Evolutionary conservation across 2,888 invertebrate species (phyloP).

Genomic region (Entomobrya multifasciata): DNA sequence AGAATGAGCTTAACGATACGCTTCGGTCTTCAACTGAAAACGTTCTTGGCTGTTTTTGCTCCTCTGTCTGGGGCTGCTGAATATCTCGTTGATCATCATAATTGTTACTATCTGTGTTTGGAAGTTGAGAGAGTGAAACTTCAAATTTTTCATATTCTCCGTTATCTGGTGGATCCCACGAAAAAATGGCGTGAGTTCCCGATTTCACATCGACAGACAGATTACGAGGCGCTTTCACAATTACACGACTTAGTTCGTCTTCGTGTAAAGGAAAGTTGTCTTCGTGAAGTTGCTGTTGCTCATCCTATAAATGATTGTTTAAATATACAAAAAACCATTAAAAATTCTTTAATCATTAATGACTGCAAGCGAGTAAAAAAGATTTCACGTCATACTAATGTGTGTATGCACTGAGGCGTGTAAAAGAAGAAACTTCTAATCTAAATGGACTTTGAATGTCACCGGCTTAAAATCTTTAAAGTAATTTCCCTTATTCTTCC

Average conservation of each 20-base stretch:
- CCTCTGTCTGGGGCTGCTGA: conserved; percentile 34
- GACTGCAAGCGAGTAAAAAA: too few species aligned
- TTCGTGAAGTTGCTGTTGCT: conserved; percentile 60
- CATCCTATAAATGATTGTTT: conserved; percentile 63
- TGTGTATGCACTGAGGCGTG: too few species aligned
- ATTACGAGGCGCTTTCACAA: conserved; percentile 58
- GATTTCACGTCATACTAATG: too few species aligned
- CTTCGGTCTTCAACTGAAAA: conserved; percentile 69
- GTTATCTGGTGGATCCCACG: conserved; percentile 70
- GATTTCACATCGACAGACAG: conserved; percentile 63
- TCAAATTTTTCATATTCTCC: conserved; percentile 66
- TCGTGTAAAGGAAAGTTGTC: conserved; percentile 60
- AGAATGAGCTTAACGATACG: conserved; percentile 63
- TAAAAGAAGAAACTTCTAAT: too few species aligned
- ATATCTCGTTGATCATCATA: conserved; percentile 54
- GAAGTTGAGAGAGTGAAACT: conserved; percentile 48
- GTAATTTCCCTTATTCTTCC: too few species aligned
- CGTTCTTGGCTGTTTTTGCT: conserved; percentile 67
- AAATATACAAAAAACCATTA: too few species aligned
- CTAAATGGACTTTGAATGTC: too few species aligned
- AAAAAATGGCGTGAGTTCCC: conserved; percentile 64
- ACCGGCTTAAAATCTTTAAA: too few species aligned
- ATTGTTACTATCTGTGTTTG: not conserved
- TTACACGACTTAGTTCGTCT: conserved; percentile 27
- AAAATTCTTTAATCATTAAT: too few species aligned